Evolutionary conservation across 2,113 vertebrate species (phyloP).

Genomic region (Aegithalos caudatus): DNA sequence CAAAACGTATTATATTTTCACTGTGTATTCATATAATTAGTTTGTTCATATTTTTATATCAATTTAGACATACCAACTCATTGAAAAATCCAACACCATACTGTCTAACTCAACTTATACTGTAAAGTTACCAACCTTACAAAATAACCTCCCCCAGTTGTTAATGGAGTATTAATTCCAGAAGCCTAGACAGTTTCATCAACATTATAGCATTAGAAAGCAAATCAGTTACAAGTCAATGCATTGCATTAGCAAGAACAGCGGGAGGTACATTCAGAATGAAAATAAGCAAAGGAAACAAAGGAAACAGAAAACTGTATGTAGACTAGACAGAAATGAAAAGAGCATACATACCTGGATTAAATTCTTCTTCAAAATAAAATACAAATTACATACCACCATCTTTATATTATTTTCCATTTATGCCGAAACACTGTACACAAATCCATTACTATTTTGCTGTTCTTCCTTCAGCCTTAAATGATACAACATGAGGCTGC

Average conservation of each 20-base stretch:
- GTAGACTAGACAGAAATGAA: not conserved
- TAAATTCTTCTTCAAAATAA: constrained; percentile 70
- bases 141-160: not conserved
- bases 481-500: constrained; percentile 53
- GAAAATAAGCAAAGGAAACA: constrained; percentile 50
- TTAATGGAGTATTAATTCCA: constrained; percentile 36
- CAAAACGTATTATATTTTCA: not conserved
- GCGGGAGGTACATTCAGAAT: constrained; percentile 35
- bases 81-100: not conserved
- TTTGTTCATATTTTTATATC: not conserved
- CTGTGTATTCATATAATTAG: not conserved
- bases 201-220: not conserved
- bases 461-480: constrained; percentile 54
- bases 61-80: not conserved
- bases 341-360: constrained; percentile 76
- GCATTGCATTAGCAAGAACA: constrained; percentile 17
- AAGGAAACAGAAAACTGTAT: constrained; percentile 32
- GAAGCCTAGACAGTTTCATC: not conserved
- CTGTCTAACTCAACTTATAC: constrained; percentile 8
- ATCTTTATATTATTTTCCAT: constrained; percentile 48
- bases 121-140: not conserved
- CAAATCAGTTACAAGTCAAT: constrained; percentile 26
- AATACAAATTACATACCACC: constrained; percentile 64
- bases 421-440: constrained; percentile 38
- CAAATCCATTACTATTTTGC: constrained; percentile 43